A percentile compares a stretch with the other conserved stretches of the same genome.
Conservation (phyloP, 2,888 invertebrate species). For the Drosophila maculinotata region DNA sequence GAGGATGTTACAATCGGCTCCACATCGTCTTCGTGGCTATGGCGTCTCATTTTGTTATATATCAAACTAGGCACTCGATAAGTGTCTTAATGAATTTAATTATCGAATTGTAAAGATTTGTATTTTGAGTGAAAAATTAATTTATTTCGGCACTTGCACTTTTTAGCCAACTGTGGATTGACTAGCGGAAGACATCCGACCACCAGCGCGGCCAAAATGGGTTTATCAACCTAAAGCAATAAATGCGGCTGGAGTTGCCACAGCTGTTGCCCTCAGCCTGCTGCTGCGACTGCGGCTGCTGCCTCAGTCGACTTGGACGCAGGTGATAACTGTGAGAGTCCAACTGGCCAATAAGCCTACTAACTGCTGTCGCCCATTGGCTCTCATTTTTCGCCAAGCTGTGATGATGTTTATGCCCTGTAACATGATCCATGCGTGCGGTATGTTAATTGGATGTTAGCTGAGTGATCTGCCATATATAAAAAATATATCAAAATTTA, state of each 20-base stretch:
- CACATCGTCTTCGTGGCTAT: conserved; percentile 24
- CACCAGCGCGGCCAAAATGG: conserved; percentile 36
- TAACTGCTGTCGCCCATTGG: conserved; percentile 1
- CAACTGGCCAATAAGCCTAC: conserved; percentile 26
- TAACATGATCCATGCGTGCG: too few relatives aligned
- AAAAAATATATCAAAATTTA: not conserved
- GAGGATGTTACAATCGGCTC: conserved; percentile 29
- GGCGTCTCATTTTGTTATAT: conserved; percentile 11
- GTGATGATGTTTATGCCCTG: conserved; percentile 2
- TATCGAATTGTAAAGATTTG: too few relatives aligned
- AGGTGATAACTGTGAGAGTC: conserved; percentile 23
- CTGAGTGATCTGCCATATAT: too few relatives aligned
- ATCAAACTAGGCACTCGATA: too few relatives aligned
- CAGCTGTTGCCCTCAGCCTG: conserved; percentile 18
- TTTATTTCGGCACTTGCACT: conserved; percentile 11
- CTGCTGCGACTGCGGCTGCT: not conserved
- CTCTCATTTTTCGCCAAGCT: conserved; percentile 15
- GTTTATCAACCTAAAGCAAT: conserved; percentile 33
- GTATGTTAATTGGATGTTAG: not conserved
- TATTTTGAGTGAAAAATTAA: too few relatives aligned
- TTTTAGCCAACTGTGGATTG: conserved; percentile 5
- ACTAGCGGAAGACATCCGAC: conserved; percentile 38
- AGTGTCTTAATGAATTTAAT: too few relatives aligned
- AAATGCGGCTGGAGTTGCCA: conserved; percentile 18
- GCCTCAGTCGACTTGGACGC: conserved; percentile 15